Base-by-base conservation (phyloP, 92 coral and sea anemone genomes). In the Actinernus sp. region DNA sequence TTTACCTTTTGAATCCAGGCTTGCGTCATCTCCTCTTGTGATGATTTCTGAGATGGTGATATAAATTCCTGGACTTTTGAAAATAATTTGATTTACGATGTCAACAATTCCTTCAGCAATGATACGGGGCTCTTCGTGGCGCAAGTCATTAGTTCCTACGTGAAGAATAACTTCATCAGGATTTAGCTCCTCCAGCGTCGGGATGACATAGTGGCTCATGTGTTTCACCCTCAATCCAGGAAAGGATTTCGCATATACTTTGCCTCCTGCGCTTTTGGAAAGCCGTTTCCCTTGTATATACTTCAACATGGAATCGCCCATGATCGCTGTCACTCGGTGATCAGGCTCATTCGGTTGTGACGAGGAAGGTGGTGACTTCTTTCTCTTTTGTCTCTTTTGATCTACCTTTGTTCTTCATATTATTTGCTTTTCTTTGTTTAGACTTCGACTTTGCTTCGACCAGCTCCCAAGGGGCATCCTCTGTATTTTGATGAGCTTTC, bases 301-400 rank as follows among this genome's bases (percentile, higher is more conserved):
- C 72, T 64, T 64, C 17, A 64, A 17, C 59, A 64, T 64, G 4
- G 72, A 64, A 46, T 44, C 38, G 30, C 72, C 72, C 6, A 64
- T 26, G 17, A 64, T 46, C 3, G 43, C 40, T 26, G 40, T 27
- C 22, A 63, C 57, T 25, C 37, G 70, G 9, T 1, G 12, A 4
- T 43, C 40, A 26, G 57, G n/a, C n/a, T 37, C 43, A 37, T n/a
- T 37, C 9, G 43, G 43, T 37, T n/a, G 43, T 37, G 43, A 37
- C 43, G 43, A 37, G n/a, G 43, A n/a, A 8, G 8, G 43, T n/a
- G 8, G 43, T n/a, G 43, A 8, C 43, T 37, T 37, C 43, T 37
- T 37, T 37, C 43, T 37, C 9, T 37, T 37, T n/a, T 37, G 43
- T 37, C 8, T n/a, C 43, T 37, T 37, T 37, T 8, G 8, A 8